Conservation (phyloP, 2,797 vertebrate species). For the Menidia menidia region DNA sequence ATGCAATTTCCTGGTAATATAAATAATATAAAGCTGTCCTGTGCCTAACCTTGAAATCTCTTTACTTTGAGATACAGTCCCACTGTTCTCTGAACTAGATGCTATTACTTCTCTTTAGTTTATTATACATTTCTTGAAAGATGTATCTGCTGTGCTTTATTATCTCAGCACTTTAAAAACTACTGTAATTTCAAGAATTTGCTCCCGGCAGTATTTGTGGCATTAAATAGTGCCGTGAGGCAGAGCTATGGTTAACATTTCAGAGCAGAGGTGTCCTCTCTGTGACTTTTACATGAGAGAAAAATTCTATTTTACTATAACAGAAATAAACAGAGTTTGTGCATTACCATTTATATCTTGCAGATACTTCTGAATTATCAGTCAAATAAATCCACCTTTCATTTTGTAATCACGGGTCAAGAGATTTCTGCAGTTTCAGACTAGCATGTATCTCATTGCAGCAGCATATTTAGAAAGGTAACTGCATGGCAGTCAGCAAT, state of each 20-base stretch:
- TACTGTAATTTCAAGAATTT: too few relatives aligned
- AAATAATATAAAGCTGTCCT: neutral
- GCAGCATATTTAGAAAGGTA: neutral
- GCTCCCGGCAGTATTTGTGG: too few relatives aligned
- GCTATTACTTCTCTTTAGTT: too few relatives aligned
- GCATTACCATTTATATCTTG: neutral
- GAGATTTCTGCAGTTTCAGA: slow-evolving; percentile 22
- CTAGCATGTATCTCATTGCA: neutral
- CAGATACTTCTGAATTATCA: too few relatives aligned
- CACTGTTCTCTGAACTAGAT: too few relatives aligned
- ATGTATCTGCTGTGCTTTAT: too few relatives aligned
- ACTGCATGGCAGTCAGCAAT: slow-evolving; percentile 27
- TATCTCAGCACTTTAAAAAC: too few relatives aligned
- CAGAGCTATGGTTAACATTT: slow-evolving; percentile 46
- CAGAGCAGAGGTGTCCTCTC: slow-evolving; percentile 54
- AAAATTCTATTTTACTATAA: neutral
- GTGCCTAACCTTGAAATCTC: too few relatives aligned
- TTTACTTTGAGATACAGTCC: too few relatives aligned
- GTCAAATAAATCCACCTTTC: too few relatives aligned
- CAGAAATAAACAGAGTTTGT: slow-evolving; percentile 38
- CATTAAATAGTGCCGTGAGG: neutral
- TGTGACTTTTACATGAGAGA: slow-evolving; percentile 58
- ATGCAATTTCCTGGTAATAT: neutral
- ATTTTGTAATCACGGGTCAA: slow-evolving; percentile 3
- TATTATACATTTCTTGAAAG: too few relatives aligned